Evolutionary conservation across 2,113 vertebrate species (phyloP).

Genomic region (Phoenicopterus ruber): DNA sequence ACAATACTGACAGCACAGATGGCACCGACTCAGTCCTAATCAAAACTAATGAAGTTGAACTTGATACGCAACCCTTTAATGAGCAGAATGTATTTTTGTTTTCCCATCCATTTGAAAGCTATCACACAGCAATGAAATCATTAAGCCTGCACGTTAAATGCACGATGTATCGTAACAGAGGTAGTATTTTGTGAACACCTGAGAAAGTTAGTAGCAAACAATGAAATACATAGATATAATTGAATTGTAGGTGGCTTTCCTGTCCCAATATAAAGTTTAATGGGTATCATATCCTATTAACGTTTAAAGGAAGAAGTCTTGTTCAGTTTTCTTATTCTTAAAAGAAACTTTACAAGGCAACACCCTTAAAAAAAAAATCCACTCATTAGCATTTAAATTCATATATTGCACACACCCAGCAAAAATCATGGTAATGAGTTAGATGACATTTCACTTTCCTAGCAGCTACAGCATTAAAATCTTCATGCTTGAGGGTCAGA

Average conservation of each 20-base stretch:
- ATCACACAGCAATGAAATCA: not conserved
- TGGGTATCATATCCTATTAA: not conserved
- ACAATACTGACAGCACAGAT: conserved; percentile 32
- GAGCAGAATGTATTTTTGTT: conserved; percentile 40
- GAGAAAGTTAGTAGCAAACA: not conserved
- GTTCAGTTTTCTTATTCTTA: not conserved
- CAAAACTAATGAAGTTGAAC: conserved; percentile 67
- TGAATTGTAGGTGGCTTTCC: not conserved
- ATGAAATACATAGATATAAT: not conserved
- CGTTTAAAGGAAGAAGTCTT: not conserved
- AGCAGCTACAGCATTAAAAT: conserved; percentile 11
- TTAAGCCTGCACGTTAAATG: not conserved
- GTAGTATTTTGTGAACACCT: not conserved
- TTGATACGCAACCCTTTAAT: conserved; percentile 35
- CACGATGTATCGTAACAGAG: not conserved
- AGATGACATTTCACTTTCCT: conserved; percentile 6
- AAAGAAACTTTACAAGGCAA: not conserved
- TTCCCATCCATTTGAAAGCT: conserved; percentile 18
- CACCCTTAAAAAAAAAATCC: not conserved
- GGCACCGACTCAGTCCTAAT: conserved; percentile 24
- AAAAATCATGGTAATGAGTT: not conserved
- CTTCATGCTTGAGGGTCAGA: not conserved
- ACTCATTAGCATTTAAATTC: conserved; percentile 1
- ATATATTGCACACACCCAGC: not conserved
- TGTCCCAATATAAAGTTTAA: not conserved